Conservation (phyloP, 2,113 vertebrate species). For the Silurus glanis region DNA sequence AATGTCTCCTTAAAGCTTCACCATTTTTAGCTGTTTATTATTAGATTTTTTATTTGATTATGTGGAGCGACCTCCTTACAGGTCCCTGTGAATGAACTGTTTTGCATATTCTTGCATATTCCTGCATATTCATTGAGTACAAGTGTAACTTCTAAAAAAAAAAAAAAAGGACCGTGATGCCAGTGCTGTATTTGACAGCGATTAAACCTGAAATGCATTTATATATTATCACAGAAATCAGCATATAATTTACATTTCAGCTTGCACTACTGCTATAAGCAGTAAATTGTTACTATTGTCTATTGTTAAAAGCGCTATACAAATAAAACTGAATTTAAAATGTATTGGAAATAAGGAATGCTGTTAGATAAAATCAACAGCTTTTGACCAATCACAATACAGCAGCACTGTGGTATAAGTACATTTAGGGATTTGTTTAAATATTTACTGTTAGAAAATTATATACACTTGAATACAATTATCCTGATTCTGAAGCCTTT, state of each 20-base stretch:
- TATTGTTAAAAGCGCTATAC: too few relatives aligned
- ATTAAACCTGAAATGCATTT: too few relatives aligned
- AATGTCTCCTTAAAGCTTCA: background rate
- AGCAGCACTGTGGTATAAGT: conserved; percentile 2
- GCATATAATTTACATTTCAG: background rate
- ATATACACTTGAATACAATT: conserved; percentile 56
- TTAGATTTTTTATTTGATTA: background rate
- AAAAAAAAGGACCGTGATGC: background rate
- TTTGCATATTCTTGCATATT: background rate
- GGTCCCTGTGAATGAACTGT: background rate
- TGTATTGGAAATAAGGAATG: too few relatives aligned
- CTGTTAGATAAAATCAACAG: background rate
- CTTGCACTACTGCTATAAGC: background rate
- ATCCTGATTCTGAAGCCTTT: conserved; percentile 50
- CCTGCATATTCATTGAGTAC: background rate
- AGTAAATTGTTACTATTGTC: too few relatives aligned
- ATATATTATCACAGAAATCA: too few relatives aligned
- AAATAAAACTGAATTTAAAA: too few relatives aligned
- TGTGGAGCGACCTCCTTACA: background rate
- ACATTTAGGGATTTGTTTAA: background rate
- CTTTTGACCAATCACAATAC: background rate
- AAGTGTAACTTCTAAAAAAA: too few relatives aligned
- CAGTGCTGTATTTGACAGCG: background rate
- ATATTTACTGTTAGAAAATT: background rate
- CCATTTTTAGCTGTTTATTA: background rate